Conservation (phyloP, 2,888 invertebrate genomes). For the Lasioglossum leucozonium region DNA sequence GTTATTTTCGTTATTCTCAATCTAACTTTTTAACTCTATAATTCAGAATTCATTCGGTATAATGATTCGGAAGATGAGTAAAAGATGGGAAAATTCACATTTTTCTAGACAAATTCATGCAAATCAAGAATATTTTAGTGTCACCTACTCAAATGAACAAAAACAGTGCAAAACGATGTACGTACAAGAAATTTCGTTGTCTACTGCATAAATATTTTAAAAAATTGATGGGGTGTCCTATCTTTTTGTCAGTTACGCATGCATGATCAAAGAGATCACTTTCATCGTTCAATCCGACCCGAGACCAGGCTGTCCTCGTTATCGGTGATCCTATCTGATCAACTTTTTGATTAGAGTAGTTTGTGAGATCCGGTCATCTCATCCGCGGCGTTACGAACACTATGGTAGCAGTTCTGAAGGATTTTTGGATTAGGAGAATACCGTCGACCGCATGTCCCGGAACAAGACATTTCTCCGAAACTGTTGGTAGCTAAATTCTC, state of each 20-base stretch:
- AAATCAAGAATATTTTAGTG: too few relatives aligned
- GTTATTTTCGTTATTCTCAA: background rate
- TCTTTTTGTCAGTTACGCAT: too few relatives aligned
- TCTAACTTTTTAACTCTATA: too few relatives aligned
- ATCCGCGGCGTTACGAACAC: background rate
- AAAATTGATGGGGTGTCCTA: too few relatives aligned
- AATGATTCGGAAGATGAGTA: too few relatives aligned
- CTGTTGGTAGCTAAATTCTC: constrained; percentile 12
- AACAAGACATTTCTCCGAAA: background rate
- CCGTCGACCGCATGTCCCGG: background rate
- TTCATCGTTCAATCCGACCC: background rate
- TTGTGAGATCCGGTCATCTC: background rate
- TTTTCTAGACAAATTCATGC: too few relatives aligned
- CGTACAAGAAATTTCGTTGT: too few relatives aligned
- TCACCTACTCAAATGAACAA: too few relatives aligned
- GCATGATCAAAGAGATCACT: background rate
- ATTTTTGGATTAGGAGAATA: background rate
- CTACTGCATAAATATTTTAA: too few relatives aligned
- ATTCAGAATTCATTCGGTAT: too few relatives aligned
- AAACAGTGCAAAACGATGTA: too few relatives aligned
- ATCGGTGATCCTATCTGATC: background rate
- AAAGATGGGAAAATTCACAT: too few relatives aligned
- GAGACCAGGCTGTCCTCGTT: background rate
- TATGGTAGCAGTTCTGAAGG: background rate
- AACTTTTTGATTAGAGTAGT: background rate